These are phyloP conservation scores for Penaeus monodon DNA, from an alignment of 2,888 invertebrate species.

Conservation along the genomic window DNA sequence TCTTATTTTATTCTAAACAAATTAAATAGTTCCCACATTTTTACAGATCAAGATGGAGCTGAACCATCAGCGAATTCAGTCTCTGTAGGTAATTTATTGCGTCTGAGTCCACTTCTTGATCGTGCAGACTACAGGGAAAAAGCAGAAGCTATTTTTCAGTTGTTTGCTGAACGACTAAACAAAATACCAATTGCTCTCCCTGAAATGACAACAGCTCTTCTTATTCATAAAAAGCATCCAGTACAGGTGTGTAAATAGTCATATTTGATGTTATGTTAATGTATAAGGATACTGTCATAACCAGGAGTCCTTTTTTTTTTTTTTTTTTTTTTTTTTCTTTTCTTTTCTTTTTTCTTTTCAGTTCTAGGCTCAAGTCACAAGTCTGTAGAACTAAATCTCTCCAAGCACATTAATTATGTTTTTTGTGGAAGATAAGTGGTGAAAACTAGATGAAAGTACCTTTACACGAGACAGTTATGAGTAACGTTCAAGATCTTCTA, in stretches of 20 bases:
- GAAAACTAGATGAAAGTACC: too few species aligned
- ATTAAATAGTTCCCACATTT: background rate
- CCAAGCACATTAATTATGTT: too few species aligned
- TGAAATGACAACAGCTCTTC: slow-evolving; percentile 81
- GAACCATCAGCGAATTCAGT: slow-evolving; percentile 95
- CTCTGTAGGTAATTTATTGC: slow-evolving; percentile 83
- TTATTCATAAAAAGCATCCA: slow-evolving; percentile 79
- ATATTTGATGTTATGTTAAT: background rate
- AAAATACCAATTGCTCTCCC: slow-evolving; percentile 80
- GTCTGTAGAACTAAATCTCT: too few species aligned
- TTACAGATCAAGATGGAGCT: slow-evolving; percentile 82
- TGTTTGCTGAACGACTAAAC: slow-evolving; percentile 76
- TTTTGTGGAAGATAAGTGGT: too few species aligned
- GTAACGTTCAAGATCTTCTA: too few species aligned
- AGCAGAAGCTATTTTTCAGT: slow-evolving; percentile 76
- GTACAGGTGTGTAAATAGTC: slow-evolving; percentile 76
- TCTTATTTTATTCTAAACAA: background rate
- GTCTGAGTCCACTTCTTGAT: slow-evolving; percentile 77
- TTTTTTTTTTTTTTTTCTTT: background rate
- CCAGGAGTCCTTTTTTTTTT: background rate
- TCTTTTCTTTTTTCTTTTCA: background rate
- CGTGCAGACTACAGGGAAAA: slow-evolving; percentile 72
- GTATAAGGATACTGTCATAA: too few species aligned
- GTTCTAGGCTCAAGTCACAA: too few species aligned
- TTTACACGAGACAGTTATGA: too few species aligned